Evolutionary conservation across 92 coral and sea anemone genomes (phyloP).

Genomic region (Plumapathes pennacea): DNA sequence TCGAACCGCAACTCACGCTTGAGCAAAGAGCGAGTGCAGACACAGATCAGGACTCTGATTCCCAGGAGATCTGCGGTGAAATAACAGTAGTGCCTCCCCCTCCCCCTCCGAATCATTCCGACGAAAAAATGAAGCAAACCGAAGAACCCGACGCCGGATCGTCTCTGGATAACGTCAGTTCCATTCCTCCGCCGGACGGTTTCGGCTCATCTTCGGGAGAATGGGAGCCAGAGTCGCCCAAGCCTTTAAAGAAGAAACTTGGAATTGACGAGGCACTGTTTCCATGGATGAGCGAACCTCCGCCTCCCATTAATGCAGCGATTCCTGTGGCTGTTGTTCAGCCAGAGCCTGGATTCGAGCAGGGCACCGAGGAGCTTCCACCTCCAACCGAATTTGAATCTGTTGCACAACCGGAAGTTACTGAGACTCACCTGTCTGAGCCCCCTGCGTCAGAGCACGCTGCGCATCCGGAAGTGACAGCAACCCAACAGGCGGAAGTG

Average conservation of each 20-base stretch:
- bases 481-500: neutral
- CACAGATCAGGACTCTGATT: constrained; percentile 29
- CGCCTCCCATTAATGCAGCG: constrained; percentile 35
- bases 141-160: constrained; percentile 26
- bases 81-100: neutral
- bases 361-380: too few relatives aligned
- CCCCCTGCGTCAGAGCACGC: too few relatives aligned
- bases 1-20: too few relatives aligned
- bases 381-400: too few relatives aligned
- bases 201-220: constrained; percentile 45
- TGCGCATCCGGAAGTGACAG: too few relatives aligned
- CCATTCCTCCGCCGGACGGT: constrained; percentile 83
- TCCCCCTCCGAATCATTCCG: neutral
- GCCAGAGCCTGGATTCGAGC: too few relatives aligned
- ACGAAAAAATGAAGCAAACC: neutral
- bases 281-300: constrained; percentile 76
- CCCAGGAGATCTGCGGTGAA: constrained; percentile 17
- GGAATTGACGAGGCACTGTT: constrained; percentile 34
- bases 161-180: constrained; percentile 22
- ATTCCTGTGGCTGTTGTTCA: constrained; percentile 14
- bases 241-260: constrained; percentile 56
- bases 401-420: too few relatives aligned
- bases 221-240: neutral
- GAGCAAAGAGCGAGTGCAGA: constrained; percentile 1
- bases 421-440: too few relatives aligned